Evolutionary conservation across 2,888 invertebrate species (phyloP).

Genomic region (Cordilura impudica): DNA sequence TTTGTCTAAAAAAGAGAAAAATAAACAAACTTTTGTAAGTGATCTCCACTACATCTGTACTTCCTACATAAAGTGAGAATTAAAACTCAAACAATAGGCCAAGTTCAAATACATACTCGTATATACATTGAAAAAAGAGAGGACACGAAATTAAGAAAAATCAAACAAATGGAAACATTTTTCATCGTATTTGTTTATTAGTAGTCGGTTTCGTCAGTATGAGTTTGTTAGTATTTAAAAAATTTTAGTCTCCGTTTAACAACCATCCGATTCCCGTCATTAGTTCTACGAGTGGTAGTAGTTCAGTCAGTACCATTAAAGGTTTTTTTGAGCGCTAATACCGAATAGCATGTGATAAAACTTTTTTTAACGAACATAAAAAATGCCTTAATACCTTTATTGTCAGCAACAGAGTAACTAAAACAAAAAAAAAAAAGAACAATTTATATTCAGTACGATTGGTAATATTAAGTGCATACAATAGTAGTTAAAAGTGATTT

Average conservation of each 20-base stretch:
- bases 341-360: slow-evolving; percentile 32
- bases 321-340: neutral
- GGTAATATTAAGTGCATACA: slow-evolving; percentile 11
- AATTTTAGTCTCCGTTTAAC: slow-evolving; percentile 7
- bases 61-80: neutral
- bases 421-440: neutral
- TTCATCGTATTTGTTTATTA: neutral
- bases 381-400: slow-evolving; percentile 45
- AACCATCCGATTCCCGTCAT: slow-evolving; percentile 12
- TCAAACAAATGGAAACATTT: neutral
- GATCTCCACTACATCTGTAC: neutral
- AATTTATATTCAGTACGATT: slow-evolving; percentile 13
- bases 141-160: neutral
- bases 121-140: no score
- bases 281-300: slow-evolving; percentile 6
- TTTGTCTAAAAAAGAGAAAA: neutral
- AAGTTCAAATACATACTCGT: neutral
- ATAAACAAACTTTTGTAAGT: neutral
- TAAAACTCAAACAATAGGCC: neutral
- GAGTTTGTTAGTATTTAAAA: slow-evolving; percentile 15
- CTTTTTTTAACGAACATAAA: slow-evolving; percentile 15
- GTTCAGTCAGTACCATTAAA: slow-evolving; percentile 1
- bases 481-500: slow-evolving; percentile 4
- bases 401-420: slow-evolving; percentile 29
- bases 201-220: neutral